Percentiles rank a stretch among this genome's conserved stretches.
Conservation (phyloP, 2,888 invertebrate species). For the Antitype chi region DNA sequence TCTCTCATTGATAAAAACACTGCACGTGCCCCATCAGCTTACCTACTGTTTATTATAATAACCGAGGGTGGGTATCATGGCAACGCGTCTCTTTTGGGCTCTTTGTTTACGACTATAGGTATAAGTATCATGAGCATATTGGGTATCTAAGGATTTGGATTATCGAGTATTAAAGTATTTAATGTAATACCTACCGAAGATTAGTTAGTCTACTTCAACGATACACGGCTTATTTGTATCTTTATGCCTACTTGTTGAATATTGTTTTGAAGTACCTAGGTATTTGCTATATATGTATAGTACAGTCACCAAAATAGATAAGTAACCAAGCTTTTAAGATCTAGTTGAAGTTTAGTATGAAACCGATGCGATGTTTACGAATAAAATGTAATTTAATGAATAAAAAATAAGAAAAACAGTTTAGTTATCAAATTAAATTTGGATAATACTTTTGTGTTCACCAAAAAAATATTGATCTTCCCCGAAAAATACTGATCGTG, state of each 20-base stretch:
- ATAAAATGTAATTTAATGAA: too few species aligned
- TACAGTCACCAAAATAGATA: too few species aligned
- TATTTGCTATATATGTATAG: not conserved
- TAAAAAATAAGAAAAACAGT: too few species aligned
- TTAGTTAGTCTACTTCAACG: slow-evolving; percentile 49
- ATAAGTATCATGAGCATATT: slow-evolving; percentile 24
- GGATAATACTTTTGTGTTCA: too few species aligned
- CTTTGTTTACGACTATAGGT: slow-evolving; percentile 49
- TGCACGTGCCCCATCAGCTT: slow-evolving; percentile 88
- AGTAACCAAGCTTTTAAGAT: too few species aligned
- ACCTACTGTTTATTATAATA: slow-evolving; percentile 86
- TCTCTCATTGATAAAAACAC: slow-evolving; percentile 85
- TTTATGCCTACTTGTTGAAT: slow-evolving; percentile 22
- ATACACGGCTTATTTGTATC: slow-evolving; percentile 49
- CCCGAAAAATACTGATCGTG: too few species aligned
- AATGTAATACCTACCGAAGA: slow-evolving; percentile 31
- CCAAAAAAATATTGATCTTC: too few species aligned
- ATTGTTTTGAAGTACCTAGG: slow-evolving; percentile 27
- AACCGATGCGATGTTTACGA: too few species aligned
- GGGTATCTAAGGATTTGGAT: slow-evolving; percentile 25
- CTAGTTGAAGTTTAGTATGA: too few species aligned
- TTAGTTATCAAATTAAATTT: too few species aligned
- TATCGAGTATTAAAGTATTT: slow-evolving; percentile 41
- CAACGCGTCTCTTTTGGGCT: slow-evolving; percentile 40
- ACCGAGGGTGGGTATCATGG: slow-evolving; percentile 65